Evolutionary conservation across 2,113 vertebrate species (phyloP), one percentile per base, ranked within the genome.

Genomic region (Dinomys branickii): DNA sequence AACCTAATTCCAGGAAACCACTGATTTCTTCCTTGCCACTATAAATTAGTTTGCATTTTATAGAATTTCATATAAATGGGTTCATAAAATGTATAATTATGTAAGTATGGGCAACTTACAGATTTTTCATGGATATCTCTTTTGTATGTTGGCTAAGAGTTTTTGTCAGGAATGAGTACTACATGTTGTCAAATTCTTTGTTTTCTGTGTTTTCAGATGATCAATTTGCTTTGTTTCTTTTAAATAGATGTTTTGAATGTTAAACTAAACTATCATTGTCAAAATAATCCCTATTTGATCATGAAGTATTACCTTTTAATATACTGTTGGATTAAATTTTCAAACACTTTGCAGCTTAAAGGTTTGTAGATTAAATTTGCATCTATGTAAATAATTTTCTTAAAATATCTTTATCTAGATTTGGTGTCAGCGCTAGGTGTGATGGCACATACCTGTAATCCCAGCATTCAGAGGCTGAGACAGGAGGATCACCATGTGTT

Each of bases 321-420:
- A n/a, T 83, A 59, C 56, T 59, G 22, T 86, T 95, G 44, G 24
- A 69, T 91, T 73, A 24, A 82, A 88, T 94, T 88, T 78, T 16
- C 65, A 77, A 71, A 67, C 54, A 33, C 61, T 96, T 95, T 95
- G n/a, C 16, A 77, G 5, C 85, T 97, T 58, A 96, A 93, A 91
- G 13, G 12, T 16, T 47, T 77, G 13, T 50, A 77, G 73, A 30
- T 28, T 77, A 50, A 96, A 82, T 69, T 30, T 85, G 19, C 30
- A 54, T 59, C 22, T 52, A 69, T 28, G 8, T 86, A 30, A 20
- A 14, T 81, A 26, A 24, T 91, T 88, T 94, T 92, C 50, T 77
- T 85, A 6, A 54, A 61, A 75, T 50, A 22, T 75, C 7, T 54
- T 58, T 91, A 38, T 86, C 30, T 47, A 17, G 61, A 16, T 85